Percentiles rank a stretch among this genome's conserved stretches.
Evolutionary conservation across 1,140 invertebrate genomes (phyloP).

Genomic region (Mesaphorura yosii): DNA sequence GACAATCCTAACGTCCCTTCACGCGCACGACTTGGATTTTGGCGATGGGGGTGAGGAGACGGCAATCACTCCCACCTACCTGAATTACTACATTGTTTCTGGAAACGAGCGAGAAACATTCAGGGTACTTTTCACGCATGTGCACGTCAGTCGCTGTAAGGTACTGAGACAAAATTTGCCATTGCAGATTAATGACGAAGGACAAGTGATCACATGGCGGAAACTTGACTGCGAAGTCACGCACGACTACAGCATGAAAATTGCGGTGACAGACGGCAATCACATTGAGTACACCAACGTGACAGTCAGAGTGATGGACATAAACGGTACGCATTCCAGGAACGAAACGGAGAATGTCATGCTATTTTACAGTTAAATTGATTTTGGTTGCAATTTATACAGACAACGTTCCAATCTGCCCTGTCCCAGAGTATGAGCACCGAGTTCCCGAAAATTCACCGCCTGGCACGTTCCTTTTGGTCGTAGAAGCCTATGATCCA

Average conservation of each 20-base stretch:
- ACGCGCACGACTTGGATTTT: conserved; percentile 24
- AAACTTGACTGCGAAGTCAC: conserved; percentile 24
- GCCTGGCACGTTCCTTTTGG: conserved; percentile 21
- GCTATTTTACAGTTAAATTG: conserved; percentile 10
- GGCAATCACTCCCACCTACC: conserved; percentile 23
- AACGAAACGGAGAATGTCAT: neutral
- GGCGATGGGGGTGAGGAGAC: conserved; percentile 18
- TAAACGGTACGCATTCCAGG: conserved; percentile 22
- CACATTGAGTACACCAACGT: conserved; percentile 28
- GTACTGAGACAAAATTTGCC: neutral
- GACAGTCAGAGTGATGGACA: conserved; percentile 28
- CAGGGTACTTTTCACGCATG: conserved; percentile 19
- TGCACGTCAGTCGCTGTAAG: neutral
- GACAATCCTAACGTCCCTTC: conserved; percentile 21
- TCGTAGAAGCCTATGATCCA: conserved; percentile 26
- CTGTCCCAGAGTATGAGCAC: conserved; percentile 21
- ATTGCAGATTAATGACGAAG: conserved; percentile 29
- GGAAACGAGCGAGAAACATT: conserved; percentile 29
- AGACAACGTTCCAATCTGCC: conserved; percentile 30
- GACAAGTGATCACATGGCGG: conserved; percentile 24
- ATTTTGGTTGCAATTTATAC: too few relatives aligned
- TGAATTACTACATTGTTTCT: conserved; percentile 27
- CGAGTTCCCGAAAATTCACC: conserved; percentile 17
- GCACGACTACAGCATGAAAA: conserved; percentile 24
- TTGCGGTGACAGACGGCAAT: conserved; percentile 29